Evolutionary conservation across 2,888 invertebrate species (phyloP).

Genomic region (Stegana nigrithorax): DNA sequence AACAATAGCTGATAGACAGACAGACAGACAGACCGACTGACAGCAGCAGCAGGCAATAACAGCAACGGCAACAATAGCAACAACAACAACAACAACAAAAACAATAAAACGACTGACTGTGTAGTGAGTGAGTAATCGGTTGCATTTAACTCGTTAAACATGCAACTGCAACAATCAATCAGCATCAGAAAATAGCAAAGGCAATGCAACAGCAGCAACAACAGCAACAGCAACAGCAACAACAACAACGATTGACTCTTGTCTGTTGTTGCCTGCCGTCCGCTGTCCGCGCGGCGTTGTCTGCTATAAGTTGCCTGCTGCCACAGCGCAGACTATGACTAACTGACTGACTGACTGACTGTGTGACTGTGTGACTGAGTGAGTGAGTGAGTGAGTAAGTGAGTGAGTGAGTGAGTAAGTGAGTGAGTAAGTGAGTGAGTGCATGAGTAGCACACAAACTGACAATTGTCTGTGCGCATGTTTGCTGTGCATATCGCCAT

Average conservation of each 20-base stretch:
- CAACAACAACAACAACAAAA: constrained; percentile 8
- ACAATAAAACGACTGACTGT: constrained; percentile 25
- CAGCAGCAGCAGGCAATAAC: background rate
- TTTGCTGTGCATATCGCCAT: too few species aligned
- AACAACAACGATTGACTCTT: background rate
- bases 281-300: too few species aligned
- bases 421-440: background rate
- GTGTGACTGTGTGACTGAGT: background rate
- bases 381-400: background rate
- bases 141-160: constrained; percentile 31
- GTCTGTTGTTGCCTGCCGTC: too few species aligned
- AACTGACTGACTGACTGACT: background rate
- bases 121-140: constrained; percentile 30
- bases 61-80: background rate
- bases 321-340: too few species aligned
- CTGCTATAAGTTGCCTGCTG: too few species aligned
- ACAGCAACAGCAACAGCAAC: background rate
- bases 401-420: constrained; percentile 4
- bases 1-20: too few species aligned
- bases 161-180: constrained; percentile 37
- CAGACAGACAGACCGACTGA: background rate
- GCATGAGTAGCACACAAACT: too few species aligned
- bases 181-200: constrained; percentile 29
- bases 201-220: background rate
- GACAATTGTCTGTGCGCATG: too few species aligned